Percentiles rank a stretch among this genome's conserved stretches.
phyloP scores from a whole-genome alignment of 1,140 invertebrate genomes.

The Acromyrmex echinatior region DNA sequence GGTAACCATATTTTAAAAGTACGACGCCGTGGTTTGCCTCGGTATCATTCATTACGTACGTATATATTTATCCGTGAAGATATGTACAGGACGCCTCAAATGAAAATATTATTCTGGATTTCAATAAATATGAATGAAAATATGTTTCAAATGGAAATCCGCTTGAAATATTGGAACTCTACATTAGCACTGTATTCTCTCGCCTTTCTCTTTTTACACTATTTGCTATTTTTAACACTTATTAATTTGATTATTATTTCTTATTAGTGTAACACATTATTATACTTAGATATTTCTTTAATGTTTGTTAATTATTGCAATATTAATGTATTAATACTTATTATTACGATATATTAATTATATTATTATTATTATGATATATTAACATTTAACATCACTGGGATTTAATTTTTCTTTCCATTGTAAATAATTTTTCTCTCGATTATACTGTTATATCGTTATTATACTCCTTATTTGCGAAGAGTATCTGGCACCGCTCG shows the following conservation, averaged over 20 bases:
- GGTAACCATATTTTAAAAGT: constrained; percentile 16
- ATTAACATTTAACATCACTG: no score
- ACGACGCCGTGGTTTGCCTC: background rate
- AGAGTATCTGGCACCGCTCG: background rate
- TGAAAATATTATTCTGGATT: background rate
- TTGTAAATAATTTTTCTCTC: background rate
- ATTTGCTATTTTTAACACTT: background rate
- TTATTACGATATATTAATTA: no score
- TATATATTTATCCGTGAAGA: background rate
- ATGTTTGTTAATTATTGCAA: background rate
- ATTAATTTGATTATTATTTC: background rate
- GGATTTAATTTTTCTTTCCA: background rate
- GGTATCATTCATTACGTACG: constrained; percentile 3
- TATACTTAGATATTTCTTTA: background rate
- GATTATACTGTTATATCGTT: no score
- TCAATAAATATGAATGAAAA: background rate
- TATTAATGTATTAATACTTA: no score
- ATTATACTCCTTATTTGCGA: background rate
- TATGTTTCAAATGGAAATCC: background rate
- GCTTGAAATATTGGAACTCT: background rate
- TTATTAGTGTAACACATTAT: background rate
- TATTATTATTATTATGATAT: no score
- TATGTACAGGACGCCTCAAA: background rate
- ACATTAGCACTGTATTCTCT: background rate
- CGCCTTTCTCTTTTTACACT: background rate